Conservation (phyloP, 1,140 invertebrate genomes). For the Zophobas atratus region DNA sequence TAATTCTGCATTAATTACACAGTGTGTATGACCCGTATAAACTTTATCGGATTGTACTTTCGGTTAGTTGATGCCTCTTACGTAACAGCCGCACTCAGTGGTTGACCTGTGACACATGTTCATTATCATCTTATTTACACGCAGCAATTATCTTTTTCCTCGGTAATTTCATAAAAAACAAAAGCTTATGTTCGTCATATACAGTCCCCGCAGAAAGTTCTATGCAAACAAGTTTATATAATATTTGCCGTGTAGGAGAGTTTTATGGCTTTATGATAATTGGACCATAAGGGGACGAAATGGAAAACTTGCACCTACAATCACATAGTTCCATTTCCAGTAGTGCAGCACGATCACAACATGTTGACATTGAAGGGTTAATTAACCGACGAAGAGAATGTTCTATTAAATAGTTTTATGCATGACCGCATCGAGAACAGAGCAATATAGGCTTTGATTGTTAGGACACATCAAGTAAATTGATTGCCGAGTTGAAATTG, state of each 20-base stretch:
- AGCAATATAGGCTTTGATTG: constrained; percentile 28
- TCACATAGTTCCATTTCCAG: not conserved
- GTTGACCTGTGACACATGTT: not conserved
- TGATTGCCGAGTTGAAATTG: constrained; percentile 18
- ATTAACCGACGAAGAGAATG: constrained; percentile 28
- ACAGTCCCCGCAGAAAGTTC: not conserved
- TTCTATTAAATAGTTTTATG: constrained; percentile 30
- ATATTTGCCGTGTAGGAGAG: not conserved
- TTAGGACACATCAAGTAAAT: constrained; percentile 16
- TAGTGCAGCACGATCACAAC: not conserved
- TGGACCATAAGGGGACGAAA: too few relatives aligned
- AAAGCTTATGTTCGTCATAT: not conserved
- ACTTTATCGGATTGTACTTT: not conserved
- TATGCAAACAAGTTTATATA: not conserved
- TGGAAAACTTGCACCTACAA: not conserved
- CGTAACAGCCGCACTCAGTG: not conserved
- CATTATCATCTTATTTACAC: not conserved
- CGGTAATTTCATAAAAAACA: not conserved
- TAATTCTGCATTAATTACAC: not conserved
- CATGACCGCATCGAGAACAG: constrained; percentile 15
- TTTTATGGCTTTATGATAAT: not conserved
- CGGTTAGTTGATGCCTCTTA: not conserved
- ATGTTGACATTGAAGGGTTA: constrained; percentile 39
- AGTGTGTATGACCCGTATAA: not conserved
- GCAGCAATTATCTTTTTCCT: not conserved